A percentile compares a stretch with the other conserved stretches of the same genome.
Conservation (phyloP, 1,140 invertebrate species). For the Ephestia elutella region DNA sequence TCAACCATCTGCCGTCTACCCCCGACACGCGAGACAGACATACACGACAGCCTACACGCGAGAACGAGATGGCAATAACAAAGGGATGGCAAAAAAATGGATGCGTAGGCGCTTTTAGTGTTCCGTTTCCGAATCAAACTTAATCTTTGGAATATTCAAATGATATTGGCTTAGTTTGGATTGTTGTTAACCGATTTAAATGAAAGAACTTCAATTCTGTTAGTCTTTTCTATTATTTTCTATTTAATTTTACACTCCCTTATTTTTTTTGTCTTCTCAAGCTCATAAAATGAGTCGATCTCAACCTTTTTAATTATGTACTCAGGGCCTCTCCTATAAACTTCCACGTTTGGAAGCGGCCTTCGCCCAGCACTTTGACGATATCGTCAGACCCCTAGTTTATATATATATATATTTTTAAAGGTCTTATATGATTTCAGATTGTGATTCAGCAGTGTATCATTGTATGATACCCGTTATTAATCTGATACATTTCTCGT, state of each 20-base stretch:
- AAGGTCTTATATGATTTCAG: no score
- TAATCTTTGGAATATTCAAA: conserved; percentile 2
- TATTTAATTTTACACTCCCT: no score
- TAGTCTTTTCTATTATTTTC: background rate
- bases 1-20: conserved; percentile 1
- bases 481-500: background rate
- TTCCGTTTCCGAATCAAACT: background rate
- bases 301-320: no score
- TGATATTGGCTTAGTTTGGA: background rate
- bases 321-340: no score
- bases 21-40: background rate
- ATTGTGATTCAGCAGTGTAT: background rate
- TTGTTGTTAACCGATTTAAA: background rate
- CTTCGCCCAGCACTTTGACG: no score
- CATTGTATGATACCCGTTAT: background rate
- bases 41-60: background rate
- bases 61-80: background rate
- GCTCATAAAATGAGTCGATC: no score
- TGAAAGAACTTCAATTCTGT: background rate
- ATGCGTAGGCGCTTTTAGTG: background rate
- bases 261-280: no score
- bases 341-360: no score
- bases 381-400: no score
- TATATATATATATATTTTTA: no score
- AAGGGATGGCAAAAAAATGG: no score